A percentile compares a stretch with the other conserved stretches of the same genome.
phyloP scores from a whole-genome alignment of 2,113 vertebrate species.

The Odontesthes bonariensis region DNA sequence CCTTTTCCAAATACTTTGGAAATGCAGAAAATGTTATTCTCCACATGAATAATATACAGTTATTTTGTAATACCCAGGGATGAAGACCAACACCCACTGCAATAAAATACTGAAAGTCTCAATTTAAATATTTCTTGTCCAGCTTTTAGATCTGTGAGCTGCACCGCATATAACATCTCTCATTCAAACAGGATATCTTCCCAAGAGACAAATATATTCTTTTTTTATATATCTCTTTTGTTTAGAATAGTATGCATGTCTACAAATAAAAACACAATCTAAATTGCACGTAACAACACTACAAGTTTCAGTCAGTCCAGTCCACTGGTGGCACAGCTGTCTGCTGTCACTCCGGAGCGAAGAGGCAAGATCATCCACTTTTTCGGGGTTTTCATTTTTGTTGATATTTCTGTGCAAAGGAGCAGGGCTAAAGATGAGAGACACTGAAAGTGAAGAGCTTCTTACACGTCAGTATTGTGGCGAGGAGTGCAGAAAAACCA shows the following conservation, averaged over 20 bases:
- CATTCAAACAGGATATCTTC: constrained; percentile 73
- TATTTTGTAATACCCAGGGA: constrained; percentile 52
- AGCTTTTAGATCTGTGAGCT: constrained; percentile 55
- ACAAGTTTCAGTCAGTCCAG: constrained; percentile 61
- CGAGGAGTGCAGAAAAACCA: constrained; percentile 34
- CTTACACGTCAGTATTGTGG: constrained; percentile 52
- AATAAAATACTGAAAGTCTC: constrained; percentile 52
- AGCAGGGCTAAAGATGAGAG: constrained; percentile 65
- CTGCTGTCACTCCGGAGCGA: constrained; percentile 53
- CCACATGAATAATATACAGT: constrained; percentile 66
- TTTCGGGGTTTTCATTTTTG: constrained; percentile 64
- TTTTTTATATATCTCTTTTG: constrained; percentile 65
- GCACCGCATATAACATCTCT: constrained; percentile 71
- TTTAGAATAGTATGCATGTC: constrained; percentile 75
- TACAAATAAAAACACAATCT: constrained; percentile 78
- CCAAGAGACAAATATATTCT: constrained; percentile 73
- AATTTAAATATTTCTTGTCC: constrained; percentile 51
- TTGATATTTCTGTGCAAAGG: constrained; percentile 69
- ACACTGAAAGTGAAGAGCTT: constrained; percentile 64
- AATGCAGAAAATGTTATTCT: constrained; percentile 66
- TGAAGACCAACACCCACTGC: constrained; percentile 63
- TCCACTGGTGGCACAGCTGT: constrained; percentile 55
- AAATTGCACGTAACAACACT: constrained; percentile 74
- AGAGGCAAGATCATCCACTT: constrained; percentile 65
- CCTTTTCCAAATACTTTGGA: constrained; percentile 56